Evolutionary conservation across 2,888 invertebrate species (phyloP), one percentile per base, ranked within the genome.

Genomic region (Stratiomys singularior): DNA sequence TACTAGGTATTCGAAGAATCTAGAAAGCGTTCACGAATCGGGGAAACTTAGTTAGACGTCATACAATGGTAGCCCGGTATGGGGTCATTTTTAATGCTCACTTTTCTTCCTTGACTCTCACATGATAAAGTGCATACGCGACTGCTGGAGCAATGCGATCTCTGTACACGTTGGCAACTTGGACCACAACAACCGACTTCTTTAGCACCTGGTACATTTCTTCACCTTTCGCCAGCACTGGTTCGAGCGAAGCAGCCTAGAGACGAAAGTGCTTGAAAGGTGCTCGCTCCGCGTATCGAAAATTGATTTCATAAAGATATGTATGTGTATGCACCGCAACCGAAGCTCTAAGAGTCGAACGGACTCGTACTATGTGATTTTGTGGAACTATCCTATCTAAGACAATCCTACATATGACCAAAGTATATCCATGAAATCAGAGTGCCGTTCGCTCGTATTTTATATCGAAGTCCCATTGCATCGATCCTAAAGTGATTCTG

Each of bases 61-160:
- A 76, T 79, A 76, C 79, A 79, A 79, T 79, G 77, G 79, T 79
- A 76, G 76, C 79, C 56, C 77, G 66, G 79, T 76, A 79, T 76
- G 79, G 71, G 79, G 79, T 76, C 76, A 64, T 44, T 79, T 78
- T 79, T 76, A 79, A 76, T 79, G 78, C 78, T 52, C n/a, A 72
- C n/a, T 18, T 72, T 72, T 46, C 44, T 30, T 74, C 30, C 72
- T 47, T 15, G 56, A 56, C 58, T 58, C 30, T 46, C 47, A 52
- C 47, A 47, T 71, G 52, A 64, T 30, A 30, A 30, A 64, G 47
- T 25, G 52, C 25, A 23, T 71, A 37, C 25, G 52, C 18, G 25
- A 30, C 60, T 23, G 74, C 23, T 60, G 25, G 23, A 18, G n/a
- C 21, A 18, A 66, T 30, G 13, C 60, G 74, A 60, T 30, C 74